Percentiles rank a stretch among this genome's conserved stretches.
Evolutionary conservation across 2,888 invertebrate genomes (phyloP).

Genomic region (Trachelus iudaicus): DNA sequence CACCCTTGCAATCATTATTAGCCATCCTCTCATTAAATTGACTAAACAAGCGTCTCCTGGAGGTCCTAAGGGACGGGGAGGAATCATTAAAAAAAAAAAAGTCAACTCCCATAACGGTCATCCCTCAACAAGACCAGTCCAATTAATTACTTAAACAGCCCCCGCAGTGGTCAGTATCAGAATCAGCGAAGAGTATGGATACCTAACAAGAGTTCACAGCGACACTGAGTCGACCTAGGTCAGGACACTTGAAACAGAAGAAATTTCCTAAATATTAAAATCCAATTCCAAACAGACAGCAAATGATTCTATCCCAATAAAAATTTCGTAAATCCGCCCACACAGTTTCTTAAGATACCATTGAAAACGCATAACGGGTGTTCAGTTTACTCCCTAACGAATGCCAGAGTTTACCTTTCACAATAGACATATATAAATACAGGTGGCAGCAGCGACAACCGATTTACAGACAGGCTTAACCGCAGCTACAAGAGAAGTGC

Average conservation of each 20-base stretch:
- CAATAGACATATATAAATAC: neutral
- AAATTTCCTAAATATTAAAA: neutral
- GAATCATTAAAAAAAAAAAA: neutral
- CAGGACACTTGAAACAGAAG: neutral
- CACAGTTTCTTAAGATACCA: neutral
- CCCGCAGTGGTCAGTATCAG: neutral
- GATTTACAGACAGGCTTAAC: constrained; percentile 2
- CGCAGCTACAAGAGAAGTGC: constrained; percentile 7
- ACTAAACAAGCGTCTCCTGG: neutral
- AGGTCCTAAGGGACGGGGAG: neutral
- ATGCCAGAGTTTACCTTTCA: neutral
- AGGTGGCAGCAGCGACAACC: neutral
- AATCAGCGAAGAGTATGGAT: neutral
- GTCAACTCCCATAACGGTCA: neutral
- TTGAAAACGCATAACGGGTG: neutral
- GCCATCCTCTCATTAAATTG: constrained; percentile 1
- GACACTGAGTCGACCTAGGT: neutral
- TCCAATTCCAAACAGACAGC: neutral
- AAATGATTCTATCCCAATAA: neutral
- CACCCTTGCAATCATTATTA: neutral
- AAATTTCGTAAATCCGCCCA: neutral
- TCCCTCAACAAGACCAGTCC: neutral
- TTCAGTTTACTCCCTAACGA: neutral
- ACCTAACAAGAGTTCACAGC: neutral
- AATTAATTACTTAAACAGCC: neutral